These are phyloP conservation scores for Cyprinodon tularosa DNA, from an alignment of 2,113 vertebrate species.

Conservation along the genomic window DNA sequence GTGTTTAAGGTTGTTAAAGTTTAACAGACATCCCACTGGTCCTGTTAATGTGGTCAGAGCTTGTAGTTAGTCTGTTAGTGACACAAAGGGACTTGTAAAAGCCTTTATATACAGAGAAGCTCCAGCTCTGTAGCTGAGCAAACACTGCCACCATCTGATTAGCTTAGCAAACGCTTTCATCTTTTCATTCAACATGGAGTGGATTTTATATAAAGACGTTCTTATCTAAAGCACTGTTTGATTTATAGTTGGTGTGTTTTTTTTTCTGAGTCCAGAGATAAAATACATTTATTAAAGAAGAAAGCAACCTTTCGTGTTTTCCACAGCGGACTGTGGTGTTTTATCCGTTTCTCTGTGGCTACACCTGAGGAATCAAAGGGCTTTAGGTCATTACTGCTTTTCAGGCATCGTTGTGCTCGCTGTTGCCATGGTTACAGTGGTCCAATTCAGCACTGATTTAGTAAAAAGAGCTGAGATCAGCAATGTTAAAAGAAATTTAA, in stretches of 20 bases:
- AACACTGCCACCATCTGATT: constrained; percentile 56
- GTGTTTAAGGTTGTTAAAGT: constrained; percentile 37
- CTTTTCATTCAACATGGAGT: neutral
- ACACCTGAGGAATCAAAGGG: constrained; percentile 45
- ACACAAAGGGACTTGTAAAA: constrained; percentile 51
- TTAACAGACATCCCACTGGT: constrained; percentile 42
- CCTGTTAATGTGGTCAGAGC: constrained; percentile 23
- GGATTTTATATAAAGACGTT: neutral
- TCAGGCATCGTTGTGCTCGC: constrained; percentile 14
- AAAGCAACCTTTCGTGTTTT: constrained; percentile 18
- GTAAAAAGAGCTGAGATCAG: constrained; percentile 25
- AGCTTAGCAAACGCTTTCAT: constrained; percentile 42
- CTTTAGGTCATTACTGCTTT: constrained; percentile 53
- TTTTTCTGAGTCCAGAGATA: neutral
- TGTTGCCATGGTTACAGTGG: constrained; percentile 51
- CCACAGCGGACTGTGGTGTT: constrained; percentile 1
- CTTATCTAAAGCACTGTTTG: neutral
- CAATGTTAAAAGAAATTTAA: constrained; percentile 11
- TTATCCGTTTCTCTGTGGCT: constrained; percentile 26
- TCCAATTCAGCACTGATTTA: constrained; percentile 8
- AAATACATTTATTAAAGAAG: constrained; percentile 17
- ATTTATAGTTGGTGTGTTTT: constrained; percentile 1
- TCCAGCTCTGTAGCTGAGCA: constrained; percentile 15
- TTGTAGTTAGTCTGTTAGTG: constrained; percentile 24
- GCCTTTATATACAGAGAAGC: constrained; percentile 21